Percentiles rank a stretch among this genome's conserved stretches.
Evolutionary conservation across 2,113 vertebrate genomes (phyloP).

Genomic region (Plecturocebus donacophilus): DNA sequence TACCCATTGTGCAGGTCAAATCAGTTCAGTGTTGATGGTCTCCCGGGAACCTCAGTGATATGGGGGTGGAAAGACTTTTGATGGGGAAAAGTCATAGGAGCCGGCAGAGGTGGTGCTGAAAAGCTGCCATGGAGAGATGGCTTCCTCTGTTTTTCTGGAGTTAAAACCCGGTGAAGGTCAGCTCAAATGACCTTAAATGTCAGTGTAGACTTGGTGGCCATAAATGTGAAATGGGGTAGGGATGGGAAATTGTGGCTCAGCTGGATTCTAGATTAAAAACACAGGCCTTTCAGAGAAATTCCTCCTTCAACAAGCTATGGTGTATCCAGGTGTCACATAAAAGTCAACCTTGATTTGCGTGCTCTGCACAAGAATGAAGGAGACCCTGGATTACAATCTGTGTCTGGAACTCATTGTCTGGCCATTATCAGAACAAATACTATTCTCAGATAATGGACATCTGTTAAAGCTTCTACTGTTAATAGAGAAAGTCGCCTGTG

Average conservation of each 20-base stretch:
- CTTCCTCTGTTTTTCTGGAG: constrained; percentile 16
- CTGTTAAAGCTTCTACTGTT: constrained; percentile 80
- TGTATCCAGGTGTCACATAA: constrained; percentile 69
- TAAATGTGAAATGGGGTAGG: neutral
- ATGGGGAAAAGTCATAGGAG: neutral
- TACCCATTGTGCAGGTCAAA: neutral
- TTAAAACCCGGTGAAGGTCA: neutral
- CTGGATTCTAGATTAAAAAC: constrained; percentile 61
- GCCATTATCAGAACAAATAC: constrained; percentile 76
- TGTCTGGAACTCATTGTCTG: constrained; percentile 71
- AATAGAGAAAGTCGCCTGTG: constrained; percentile 83
- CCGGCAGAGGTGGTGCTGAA: neutral
- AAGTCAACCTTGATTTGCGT: constrained; percentile 66
- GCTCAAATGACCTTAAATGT: constrained; percentile 23
- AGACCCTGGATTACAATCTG: constrained; percentile 62
- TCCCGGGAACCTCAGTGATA: neutral
- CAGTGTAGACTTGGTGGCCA: neutral
- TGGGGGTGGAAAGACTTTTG: neutral
- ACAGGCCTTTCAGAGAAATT: constrained; percentile 42
- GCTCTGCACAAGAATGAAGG: constrained; percentile 65
- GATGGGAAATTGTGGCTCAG: neutral
- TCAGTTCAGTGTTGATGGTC: neutral
- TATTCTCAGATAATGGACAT: constrained; percentile 77
- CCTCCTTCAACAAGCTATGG: neutral
- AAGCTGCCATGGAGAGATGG: neutral